Conservation (phyloP, 2,797 vertebrate genomes). For the Tapera naevia region DNA sequence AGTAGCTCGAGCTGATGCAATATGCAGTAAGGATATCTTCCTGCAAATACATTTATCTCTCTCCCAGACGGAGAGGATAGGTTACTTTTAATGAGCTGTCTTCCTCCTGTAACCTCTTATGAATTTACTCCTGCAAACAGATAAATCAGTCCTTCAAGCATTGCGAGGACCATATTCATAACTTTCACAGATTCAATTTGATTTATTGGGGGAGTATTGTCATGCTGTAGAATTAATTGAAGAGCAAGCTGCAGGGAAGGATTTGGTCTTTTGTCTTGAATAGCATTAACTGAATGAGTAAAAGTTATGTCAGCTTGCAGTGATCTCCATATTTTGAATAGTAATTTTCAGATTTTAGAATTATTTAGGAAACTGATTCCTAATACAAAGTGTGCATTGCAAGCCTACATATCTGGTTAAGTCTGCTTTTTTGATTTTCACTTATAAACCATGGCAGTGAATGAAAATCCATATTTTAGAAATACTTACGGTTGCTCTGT, state of each 20-base stretch:
- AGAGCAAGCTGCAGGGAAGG: neutral
- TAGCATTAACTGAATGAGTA: neutral
- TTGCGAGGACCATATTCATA: neutral
- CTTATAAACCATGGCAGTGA: neutral
- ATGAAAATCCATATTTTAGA: neutral
- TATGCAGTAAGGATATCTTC: neutral
- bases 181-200: neutral
- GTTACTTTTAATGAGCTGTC: neutral
- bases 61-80: neutral
- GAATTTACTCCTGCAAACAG: neutral
- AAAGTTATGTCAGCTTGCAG: neutral
- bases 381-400: neutral
- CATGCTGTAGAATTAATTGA: neutral
- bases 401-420: neutral
- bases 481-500: neutral
- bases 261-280: neutral
- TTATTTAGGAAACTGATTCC: neutral
- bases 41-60: neutral
- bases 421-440: neutral
- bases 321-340: neutral
- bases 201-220: neutral
- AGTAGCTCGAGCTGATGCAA: neutral
- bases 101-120: neutral
- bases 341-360: neutral
- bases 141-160: neutral